Base-by-base conservation (phyloP, 2,113 vertebrate species). In the Peromyscus leucopus region DNA sequence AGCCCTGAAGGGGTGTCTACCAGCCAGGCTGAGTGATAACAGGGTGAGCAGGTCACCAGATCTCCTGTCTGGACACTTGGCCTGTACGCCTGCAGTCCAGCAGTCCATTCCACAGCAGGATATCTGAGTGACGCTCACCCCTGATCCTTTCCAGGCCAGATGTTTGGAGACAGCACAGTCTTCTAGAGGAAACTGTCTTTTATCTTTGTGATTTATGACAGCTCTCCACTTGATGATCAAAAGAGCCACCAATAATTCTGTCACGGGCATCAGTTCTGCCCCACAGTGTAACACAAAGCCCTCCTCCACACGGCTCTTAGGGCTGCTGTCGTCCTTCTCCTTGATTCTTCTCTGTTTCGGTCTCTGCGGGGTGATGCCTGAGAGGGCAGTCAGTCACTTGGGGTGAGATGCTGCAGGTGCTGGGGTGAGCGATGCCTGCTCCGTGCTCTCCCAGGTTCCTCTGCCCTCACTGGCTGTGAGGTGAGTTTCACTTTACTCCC, bases 121-220 rank as follows among this genome's bases (percentile, higher is more conserved):
- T 82, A 89, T 97, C 98, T 91, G 74, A 98, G 95, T 76, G 63
- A 94, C 67, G 87, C 72, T 96, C 95, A 96, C 46, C 83, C 16
- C 84, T 76, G 55, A 39, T 1, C 42, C 12, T 57, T 93, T 84
- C 90, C 12, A 46, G 65, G 87, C 97, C 98, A 98, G 98, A 98
- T 98, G 98, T 98, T 97, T 82, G 82, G 91, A 83, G 95, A 80
- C 84, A 94, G 98, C 95, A 80, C 57, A 72, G 82, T 92, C 57
- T 95, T 91, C 89, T 90, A 91, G 36, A 95, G 89, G 55, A 96
- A 97, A 94, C 95, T 65, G 82, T 79, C 93, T 92, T 98, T 98
- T 98, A 97, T 98, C 97, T 97, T 83, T 55, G 65, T 98, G 98
- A 98, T 98, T 98, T 98, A 98, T 96, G 93, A 93, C 93, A 78